phyloP scores from a whole-genome alignment of 2,888 invertebrate genomes.

The Drosophila antonietae region DNA sequence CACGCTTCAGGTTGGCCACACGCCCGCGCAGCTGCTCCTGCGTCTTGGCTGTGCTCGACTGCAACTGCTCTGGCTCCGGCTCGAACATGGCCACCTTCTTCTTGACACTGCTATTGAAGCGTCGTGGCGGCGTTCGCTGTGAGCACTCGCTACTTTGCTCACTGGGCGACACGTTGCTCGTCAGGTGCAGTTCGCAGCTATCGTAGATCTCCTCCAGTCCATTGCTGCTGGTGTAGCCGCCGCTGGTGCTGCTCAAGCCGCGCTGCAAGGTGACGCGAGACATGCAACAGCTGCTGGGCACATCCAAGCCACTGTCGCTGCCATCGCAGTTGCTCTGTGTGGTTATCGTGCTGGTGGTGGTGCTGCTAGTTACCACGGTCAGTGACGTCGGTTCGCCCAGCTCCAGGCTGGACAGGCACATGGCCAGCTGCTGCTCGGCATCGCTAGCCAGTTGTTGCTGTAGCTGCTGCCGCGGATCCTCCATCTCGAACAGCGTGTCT shows the following conservation, averaged over 20 bases:
- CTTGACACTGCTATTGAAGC: slow-evolving; percentile 84
- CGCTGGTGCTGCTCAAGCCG: slow-evolving; percentile 87
- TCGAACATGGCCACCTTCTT: slow-evolving; percentile 87
- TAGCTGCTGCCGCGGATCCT: slow-evolving; percentile 46
- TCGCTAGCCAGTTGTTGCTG: slow-evolving; percentile 47
- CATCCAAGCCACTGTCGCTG: slow-evolving; percentile 93
- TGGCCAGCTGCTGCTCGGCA: slow-evolving; percentile 58
- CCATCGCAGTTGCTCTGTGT: slow-evolving; percentile 86
- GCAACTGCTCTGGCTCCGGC: slow-evolving; percentile 65
- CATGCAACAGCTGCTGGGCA: slow-evolving; percentile 84
- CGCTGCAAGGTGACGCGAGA: slow-evolving; percentile 85
- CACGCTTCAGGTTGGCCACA: slow-evolving; percentile 86
- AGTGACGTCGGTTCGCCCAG: slow-evolving; percentile 61
- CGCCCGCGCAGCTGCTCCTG: slow-evolving; percentile 77
- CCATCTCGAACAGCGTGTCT: slow-evolving; percentile 68
- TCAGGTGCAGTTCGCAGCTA: slow-evolving; percentile 76
- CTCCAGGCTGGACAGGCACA: slow-evolving; percentile 75
- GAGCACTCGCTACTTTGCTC: slow-evolving; percentile 92
- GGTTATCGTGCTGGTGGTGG: slow-evolving; percentile 26
- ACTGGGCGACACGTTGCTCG: slow-evolving; percentile 84
- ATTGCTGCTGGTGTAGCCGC: slow-evolving; percentile 88
- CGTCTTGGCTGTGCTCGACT: slow-evolving; percentile 38
- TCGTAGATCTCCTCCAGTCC: slow-evolving; percentile 73
- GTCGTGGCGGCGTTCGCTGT: slow-evolving; percentile 58
- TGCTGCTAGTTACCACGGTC: slow-evolving; percentile 30